phyloP scores from a whole-genome alignment of 2,797 vertebrate species.

The Enteromius argenteus region DNA sequence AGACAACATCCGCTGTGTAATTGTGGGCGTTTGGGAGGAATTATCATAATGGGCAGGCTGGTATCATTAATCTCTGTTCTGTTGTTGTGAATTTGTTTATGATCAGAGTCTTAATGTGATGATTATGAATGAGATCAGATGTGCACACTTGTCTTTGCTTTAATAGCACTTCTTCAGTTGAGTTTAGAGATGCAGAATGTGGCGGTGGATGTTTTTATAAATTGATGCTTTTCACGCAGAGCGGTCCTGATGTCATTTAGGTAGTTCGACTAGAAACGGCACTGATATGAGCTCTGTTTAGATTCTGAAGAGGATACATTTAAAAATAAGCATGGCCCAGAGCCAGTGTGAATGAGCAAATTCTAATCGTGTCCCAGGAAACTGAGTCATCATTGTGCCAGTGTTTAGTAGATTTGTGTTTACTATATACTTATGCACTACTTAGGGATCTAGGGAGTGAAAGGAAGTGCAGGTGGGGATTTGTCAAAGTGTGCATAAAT shows the following conservation, averaged over 20 bases:
- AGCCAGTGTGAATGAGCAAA: neutral
- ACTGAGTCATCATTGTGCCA: neutral
- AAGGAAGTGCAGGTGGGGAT: neutral
- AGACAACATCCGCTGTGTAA: conserved; percentile 32
- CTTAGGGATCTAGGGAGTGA: neutral
- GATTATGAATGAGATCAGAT: conserved; percentile 47
- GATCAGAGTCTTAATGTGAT: conserved; percentile 35
- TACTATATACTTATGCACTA: neutral
- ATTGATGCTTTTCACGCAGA: conserved; percentile 3
- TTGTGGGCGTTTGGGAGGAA: conserved; percentile 40
- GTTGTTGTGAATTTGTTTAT: conserved; percentile 40
- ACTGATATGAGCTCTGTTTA: neutral
- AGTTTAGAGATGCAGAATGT: neutral
- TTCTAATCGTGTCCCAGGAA: neutral
- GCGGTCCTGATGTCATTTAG: neutral
- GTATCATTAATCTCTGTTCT: conserved; percentile 41
- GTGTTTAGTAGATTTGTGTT: neutral
- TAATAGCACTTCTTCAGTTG: conserved; percentile 17
- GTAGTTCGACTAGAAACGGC: neutral
- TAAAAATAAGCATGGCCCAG: neutral
- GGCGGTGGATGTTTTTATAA: conserved; percentile 6
- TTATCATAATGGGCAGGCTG: conserved; percentile 7
- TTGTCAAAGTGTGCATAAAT: neutral
- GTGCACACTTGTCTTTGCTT: conserved; percentile 21
- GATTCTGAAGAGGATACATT: conserved; percentile 20